Evolutionary conservation across 2,888 invertebrate species (phyloP).

Genomic region (Epistrophe eligans): DNA sequence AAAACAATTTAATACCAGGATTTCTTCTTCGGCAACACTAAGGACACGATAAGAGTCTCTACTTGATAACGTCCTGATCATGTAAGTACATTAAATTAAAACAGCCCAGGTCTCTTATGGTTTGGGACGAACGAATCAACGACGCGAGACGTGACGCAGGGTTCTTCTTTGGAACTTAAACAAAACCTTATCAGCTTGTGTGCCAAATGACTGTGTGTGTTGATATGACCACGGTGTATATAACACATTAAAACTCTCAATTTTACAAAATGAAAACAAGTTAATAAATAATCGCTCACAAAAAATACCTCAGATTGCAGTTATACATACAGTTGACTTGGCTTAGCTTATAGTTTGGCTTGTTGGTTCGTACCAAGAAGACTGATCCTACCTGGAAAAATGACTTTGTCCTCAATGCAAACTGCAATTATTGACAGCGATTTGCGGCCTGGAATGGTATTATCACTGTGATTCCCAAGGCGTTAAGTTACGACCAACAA

Average conservation of each 20-base stretch:
- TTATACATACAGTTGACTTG: background rate
- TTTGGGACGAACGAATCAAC: background rate
- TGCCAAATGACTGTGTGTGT: conserved; percentile 75
- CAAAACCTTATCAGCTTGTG: conserved; percentile 69
- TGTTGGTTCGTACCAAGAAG: conserved; percentile 1
- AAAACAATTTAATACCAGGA: conserved; percentile 22
- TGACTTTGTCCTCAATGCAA: conserved; percentile 42
- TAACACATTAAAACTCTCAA: conserved; percentile 70
- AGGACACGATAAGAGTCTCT: conserved; percentile 63
- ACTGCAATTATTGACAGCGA: conserved; percentile 54
- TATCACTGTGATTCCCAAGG: conserved; percentile 63
- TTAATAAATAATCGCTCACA: conserved; percentile 73
- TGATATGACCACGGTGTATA: conserved; percentile 71
- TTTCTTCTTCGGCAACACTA: conserved; percentile 52
- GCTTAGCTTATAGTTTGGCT: no score
- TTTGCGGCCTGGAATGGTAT: conserved; percentile 45
- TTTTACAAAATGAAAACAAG: conserved; percentile 75
- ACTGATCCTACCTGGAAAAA: conserved; percentile 11
- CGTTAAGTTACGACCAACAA: conserved; percentile 43
- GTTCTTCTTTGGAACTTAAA: conserved; percentile 6
- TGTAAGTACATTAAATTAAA: conserved; percentile 72
- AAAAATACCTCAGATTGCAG: conserved; percentile 60
- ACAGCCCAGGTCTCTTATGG: conserved; percentile 34
- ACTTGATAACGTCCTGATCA: conserved; percentile 71
- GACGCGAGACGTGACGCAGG: background rate